phyloP scores from a whole-genome alignment of 2,888 invertebrate genomes.

The Hemicrepidius hirtus region DNA sequence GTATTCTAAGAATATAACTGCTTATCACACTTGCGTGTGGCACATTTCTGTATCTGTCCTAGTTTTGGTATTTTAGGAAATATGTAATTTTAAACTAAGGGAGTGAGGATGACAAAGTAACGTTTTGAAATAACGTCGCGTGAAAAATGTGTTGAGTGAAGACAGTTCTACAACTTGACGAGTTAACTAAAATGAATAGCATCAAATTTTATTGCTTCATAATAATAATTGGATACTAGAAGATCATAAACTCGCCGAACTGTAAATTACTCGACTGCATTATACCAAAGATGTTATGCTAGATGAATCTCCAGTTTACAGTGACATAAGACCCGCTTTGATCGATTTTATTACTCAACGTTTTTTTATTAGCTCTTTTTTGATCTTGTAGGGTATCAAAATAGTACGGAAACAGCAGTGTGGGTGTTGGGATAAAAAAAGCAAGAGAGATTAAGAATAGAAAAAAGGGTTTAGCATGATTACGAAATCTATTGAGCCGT shows the following conservation, averaged over 20 bases:
- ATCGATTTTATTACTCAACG: background rate
- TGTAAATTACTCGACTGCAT: conserved; percentile 11
- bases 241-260: conserved; percentile 15
- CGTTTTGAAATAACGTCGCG: conserved; percentile 2
- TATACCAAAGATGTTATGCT: background rate
- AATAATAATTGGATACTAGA: background rate
- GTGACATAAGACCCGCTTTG: background rate
- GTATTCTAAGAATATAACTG: conserved; percentile 1
- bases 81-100: conserved; percentile 21
- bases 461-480: too few species aligned
- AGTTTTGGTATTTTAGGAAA: conserved; percentile 19
- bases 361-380: background rate
- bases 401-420: background rate
- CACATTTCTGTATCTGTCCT: conserved; percentile 12
- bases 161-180: background rate
- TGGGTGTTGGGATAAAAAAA: too few species aligned
- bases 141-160: background rate
- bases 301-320: background rate
- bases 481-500: too few species aligned
- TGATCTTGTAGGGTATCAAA: background rate
- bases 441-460: too few species aligned
- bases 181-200: background rate
- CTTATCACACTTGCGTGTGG: conserved; percentile 13
- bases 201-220: background rate
- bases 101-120: conserved; percentile 2